phyloP scores from a whole-genome alignment of 2,113 vertebrate species.

The Centropus unirufus region DNA sequence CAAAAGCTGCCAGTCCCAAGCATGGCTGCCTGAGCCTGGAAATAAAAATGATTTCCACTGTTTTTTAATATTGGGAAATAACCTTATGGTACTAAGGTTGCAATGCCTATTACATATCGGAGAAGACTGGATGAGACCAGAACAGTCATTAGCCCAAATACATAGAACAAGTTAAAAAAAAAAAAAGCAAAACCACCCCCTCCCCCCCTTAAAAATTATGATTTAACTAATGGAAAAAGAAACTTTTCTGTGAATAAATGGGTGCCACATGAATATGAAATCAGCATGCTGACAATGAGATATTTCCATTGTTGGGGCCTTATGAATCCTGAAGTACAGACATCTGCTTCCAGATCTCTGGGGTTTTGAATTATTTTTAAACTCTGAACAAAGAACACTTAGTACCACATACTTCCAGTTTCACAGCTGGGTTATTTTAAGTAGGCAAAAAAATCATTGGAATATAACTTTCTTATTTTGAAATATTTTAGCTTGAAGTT shows the following conservation, averaged over 20 bases:
- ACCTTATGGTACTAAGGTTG: background rate
- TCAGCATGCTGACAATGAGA: background rate
- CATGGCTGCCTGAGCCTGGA: background rate
- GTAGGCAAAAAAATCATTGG: conserved; percentile 5
- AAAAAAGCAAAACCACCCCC: fast-evolving
- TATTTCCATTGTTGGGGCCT: background rate
- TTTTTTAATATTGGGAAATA: background rate
- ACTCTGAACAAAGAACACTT: conserved; percentile 67
- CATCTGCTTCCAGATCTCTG: conserved; percentile 61
- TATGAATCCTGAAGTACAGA: conserved; percentile 34
- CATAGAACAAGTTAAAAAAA: background rate
- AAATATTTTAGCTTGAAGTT: conserved; percentile 42
- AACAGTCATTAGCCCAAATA: background rate
- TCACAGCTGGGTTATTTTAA: conserved; percentile 66
- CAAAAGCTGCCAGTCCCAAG: background rate
- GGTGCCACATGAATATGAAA: background rate
- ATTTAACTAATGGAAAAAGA: background rate
- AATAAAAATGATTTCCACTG: background rate
- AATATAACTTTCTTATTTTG: conserved; percentile 37
- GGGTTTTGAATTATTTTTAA: conserved; percentile 57
- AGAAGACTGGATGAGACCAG: background rate
- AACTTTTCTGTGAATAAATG: background rate
- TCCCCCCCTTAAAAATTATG: background rate
- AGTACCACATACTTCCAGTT: conserved; percentile 56
- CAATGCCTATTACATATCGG: fast-evolving